Evolutionary conservation across 1,140 invertebrate genomes (phyloP).

Genomic region (Caenorhabditis briggsae): DNA sequence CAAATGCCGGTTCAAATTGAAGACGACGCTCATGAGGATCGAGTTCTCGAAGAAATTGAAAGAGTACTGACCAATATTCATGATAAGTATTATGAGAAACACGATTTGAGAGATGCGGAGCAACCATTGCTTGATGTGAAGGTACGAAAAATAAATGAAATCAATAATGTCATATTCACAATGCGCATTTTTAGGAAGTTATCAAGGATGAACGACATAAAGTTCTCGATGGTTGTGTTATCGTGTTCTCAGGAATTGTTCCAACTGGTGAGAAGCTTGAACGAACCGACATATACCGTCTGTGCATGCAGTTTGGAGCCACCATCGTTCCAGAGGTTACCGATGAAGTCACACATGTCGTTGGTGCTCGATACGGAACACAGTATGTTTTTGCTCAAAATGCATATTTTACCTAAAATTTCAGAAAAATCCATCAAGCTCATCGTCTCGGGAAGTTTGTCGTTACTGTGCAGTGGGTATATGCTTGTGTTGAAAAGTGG

Average conservation of each 20-base stretch:
- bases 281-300: constrained; percentile 59
- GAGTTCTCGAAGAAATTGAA: constrained; percentile 40
- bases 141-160: not conserved
- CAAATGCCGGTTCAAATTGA: constrained; percentile 55
- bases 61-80: constrained; percentile 59
- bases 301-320: constrained; percentile 62
- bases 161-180: too few species aligned
- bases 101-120: constrained; percentile 52
- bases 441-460: constrained; percentile 48
- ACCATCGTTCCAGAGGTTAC: constrained; percentile 52
- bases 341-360: constrained; percentile 61
- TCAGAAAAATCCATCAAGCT: constrained; percentile 64
- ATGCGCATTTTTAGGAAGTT: constrained; percentile 44
- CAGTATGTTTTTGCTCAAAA: constrained; percentile 41
- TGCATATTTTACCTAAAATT: not conserved
- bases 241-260: constrained; percentile 66
- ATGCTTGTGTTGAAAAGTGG: constrained; percentile 64
- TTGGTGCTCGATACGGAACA: constrained; percentile 65
- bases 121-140: constrained; percentile 54
- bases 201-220: constrained; percentile 58
- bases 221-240: constrained; percentile 60
- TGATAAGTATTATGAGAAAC: constrained; percentile 57
- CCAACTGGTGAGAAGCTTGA: constrained; percentile 59
- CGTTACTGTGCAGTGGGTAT: constrained; percentile 60
- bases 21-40: constrained; percentile 56